These are phyloP conservation scores for Octonoba sinensis DNA, from an alignment of 2,888 invertebrate genomes.

Conservation along the genomic window DNA sequence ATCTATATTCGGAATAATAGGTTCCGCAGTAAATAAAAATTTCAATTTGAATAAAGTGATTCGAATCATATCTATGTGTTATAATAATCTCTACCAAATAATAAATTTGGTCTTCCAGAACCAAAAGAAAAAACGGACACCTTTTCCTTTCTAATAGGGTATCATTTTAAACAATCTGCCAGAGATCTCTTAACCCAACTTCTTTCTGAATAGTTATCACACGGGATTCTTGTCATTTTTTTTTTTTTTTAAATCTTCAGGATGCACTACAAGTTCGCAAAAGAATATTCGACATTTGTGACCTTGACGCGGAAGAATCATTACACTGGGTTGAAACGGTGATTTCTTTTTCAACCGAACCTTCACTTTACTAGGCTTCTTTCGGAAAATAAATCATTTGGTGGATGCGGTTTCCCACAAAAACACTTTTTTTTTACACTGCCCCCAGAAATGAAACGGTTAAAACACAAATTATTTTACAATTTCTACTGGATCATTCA, in stretches of 20 bases:
- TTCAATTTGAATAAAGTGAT: background rate
- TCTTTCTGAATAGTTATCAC: background rate
- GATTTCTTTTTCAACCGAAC: background rate
- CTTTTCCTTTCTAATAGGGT: background rate
- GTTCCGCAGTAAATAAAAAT: background rate
- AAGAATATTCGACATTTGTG: background rate
- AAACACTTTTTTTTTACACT: slow-evolving; percentile 3
- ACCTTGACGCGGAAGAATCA: slow-evolving; percentile 1
- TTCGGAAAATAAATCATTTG: background rate
- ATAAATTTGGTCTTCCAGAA: background rate
- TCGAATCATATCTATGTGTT: background rate
- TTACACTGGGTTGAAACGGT: background rate
- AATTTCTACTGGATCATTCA: background rate
- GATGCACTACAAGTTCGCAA: background rate
- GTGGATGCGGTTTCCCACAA: background rate
- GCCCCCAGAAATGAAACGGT: background rate
- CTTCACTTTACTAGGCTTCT: too few relatives aligned
- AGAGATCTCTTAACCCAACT: background rate
- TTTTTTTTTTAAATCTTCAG: background rate
- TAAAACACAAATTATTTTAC: background rate
- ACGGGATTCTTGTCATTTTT: background rate
- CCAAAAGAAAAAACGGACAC: background rate
- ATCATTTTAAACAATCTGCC: background rate
- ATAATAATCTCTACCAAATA: background rate
- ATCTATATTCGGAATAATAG: too few relatives aligned